These are phyloP conservation scores for Drosophila anomalata DNA, from an alignment of 2,888 invertebrate genomes.

Conservation along the genomic window DNA sequence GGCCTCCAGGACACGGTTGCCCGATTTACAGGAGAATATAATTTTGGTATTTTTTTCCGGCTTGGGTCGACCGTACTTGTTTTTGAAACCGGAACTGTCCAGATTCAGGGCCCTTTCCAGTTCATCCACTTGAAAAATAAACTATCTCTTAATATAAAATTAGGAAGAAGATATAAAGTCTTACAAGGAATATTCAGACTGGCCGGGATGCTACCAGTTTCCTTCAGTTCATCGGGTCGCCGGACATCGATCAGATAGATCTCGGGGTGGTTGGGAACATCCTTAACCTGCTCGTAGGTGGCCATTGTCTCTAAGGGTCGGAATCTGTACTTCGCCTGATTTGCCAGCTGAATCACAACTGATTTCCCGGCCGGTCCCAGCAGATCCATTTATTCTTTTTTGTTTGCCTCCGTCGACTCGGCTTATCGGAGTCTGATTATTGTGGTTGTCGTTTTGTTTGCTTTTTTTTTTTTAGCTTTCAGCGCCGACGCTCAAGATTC, in stretches of 20 bases:
- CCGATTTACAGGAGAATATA: constrained; percentile 64
- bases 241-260: constrained; percentile 90
- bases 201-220: constrained; percentile 89
- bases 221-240: constrained; percentile 88
- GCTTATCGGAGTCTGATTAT: constrained; percentile 31
- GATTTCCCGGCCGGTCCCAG: constrained; percentile 38
- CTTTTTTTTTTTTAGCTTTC: constrained; percentile 19
- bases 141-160: background rate
- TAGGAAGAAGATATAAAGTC: constrained; percentile 40
- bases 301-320: constrained; percentile 67
- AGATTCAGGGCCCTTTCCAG: constrained; percentile 45
- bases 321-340: constrained; percentile 43
- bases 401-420: constrained; percentile 23
- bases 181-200: constrained; percentile 91
- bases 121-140: too few relatives aligned
- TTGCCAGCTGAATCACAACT: constrained; percentile 50
- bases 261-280: constrained; percentile 84
- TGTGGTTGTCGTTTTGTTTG: constrained; percentile 28
- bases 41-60: constrained; percentile 51
- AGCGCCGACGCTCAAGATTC: constrained; percentile 14
- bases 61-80: constrained; percentile 49
- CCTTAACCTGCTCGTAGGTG: constrained; percentile 85
- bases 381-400: constrained; percentile 51
- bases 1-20: constrained; percentile 53
- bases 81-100: constrained; percentile 34